Conservation (phyloP, 2,113 vertebrate species). For the Aviceda subcristata region DNA sequence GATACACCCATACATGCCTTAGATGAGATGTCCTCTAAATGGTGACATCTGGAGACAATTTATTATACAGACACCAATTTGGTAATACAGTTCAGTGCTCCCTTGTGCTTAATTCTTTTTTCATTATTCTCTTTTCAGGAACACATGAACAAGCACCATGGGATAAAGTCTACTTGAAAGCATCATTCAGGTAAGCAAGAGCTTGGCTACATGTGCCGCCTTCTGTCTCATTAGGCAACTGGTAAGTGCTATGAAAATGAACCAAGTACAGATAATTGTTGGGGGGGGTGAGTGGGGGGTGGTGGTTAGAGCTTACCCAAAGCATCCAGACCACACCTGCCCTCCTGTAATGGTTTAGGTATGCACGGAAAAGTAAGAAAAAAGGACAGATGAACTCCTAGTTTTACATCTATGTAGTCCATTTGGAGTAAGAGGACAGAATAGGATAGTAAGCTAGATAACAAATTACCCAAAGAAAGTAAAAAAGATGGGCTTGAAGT, state of each 20-base stretch:
- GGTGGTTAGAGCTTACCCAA: no score
- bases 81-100: not conserved
- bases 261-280: not conserved
- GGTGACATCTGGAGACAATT: not conserved
- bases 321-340: no score
- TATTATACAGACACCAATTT: not conserved
- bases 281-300: no score
- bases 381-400: no score
- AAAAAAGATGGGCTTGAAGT: no score
- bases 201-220: not conserved
- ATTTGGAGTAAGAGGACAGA: no score
- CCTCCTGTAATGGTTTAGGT: no score
- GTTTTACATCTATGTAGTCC: no score
- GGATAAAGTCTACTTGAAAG: not conserved
- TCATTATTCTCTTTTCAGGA: not conserved
- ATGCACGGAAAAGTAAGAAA: no score
- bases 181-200: not conserved
- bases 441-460: no score
- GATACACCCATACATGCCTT: not conserved
- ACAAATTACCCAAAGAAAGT: no score
- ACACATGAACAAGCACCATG: not conserved
- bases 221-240: not conserved
- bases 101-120: not conserved
- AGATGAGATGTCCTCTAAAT: not conserved
- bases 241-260: not conserved